Evolutionary conservation across 2,888 invertebrate genomes (phyloP), one percentile per base, ranked within the genome.

Genomic region (Pocota personata): DNA sequence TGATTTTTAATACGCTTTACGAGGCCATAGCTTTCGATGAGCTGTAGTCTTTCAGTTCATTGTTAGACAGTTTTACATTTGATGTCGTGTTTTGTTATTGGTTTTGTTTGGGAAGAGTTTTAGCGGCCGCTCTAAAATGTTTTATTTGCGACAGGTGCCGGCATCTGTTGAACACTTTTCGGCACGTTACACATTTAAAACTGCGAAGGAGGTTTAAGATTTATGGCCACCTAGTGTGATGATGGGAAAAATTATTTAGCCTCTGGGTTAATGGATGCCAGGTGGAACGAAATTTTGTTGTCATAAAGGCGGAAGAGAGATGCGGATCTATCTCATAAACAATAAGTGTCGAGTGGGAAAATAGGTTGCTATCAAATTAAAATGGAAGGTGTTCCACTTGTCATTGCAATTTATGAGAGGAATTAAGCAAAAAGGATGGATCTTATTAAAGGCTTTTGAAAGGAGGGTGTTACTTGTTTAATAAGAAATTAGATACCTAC

Each of bases 121-220:
- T 46, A 57, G 30, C 30, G 52, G 19, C 19, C 46, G 37, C n/a
- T 35, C 24, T 66, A 27, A 48, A 66, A 27, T 57, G 52, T 35
- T 35, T 1, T 46, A 24, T 14, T 30, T 52, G 21, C 30, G 52
- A 55, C 52, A 71, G 78, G 60, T 55, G 69, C 27, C 24, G 43
- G 69, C 60, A 77, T 67, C 50, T 71, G 77, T 77, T 69, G 77
- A 58, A 19, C 30, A 21, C 32, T 5, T 19, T n/a, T 32, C 12
- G 14, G 19, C 40, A 40, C 5, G 14, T 4, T 19, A 19, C n/a
- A 5, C 19, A 16, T 35, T 40, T 6, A 50, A 32, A 37, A 35
- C 60, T 32, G 27, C n/a, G 64, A 5, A 37, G 46, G 32, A 40
- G 21, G 24, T 52, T 52, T 50, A 52, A 69, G 60, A 69, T 60